Base-by-base conservation (phyloP, 2,113 vertebrate species). In the Eupsittula cactorum region DNA sequence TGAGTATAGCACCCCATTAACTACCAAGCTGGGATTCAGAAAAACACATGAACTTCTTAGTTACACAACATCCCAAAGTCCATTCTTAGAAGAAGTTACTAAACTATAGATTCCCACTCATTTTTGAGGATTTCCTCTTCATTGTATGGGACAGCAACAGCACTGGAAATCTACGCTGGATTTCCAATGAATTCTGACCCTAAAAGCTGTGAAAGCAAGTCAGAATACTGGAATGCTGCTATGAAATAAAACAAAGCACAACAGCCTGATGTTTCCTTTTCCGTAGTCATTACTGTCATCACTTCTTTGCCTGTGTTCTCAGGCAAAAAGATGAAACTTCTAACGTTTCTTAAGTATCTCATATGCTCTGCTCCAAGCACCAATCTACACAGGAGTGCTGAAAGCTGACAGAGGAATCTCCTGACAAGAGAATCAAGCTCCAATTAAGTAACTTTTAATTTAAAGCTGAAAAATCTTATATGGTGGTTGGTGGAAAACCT, bases 291-390 rank as follows among this genome's bases (percentile, higher is more conserved):
- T 75, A 47, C 50, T 79, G 39, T 84, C 60, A 71, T 24, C 65
- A 10, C 33, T 57, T 92, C 50, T 68, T 68, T 27, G 33, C 18
- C 15, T 28, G 31, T 35, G 53, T 88, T 91, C 90, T 76, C 74
- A 91, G 35, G 69, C 42, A 95, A 84, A 88, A 86, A 84, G 37
- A 75, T 84, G 23, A 89, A 94, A 65, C 28, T 73, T 88, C 60
- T 78, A 92, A 88, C 10, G 23, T 37, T 81, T 64, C 69, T 49
- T 81, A 68, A 75, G 68, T 71, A 67, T 83, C 55, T 79, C n/a
- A 13, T 39, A 69, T 64, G 10, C 44, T 82, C 44, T 84, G 27
- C 49, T 69, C 31, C 59, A 92, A 94, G 67, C 41, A 42, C 24
- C 64, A 75, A 86, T 17, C 67, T 74, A 86, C 79, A 93, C 8